Base-by-base conservation (phyloP, 2,113 vertebrate species). In the Hypanus sabinus region DNA sequence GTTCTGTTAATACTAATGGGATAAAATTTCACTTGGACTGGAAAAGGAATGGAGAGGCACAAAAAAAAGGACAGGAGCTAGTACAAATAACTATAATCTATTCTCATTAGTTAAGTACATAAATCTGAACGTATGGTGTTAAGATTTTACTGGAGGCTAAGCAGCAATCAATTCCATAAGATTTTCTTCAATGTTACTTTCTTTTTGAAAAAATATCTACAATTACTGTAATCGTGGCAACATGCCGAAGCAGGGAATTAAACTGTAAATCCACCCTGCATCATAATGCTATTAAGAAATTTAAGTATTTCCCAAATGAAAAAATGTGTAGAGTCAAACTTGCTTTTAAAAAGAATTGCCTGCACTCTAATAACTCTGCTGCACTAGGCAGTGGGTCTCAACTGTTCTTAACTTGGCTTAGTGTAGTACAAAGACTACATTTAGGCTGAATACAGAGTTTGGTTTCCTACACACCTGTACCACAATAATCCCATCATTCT, bases 401-500 rank as follows among this genome's bases (percentile, higher is more conserved):
- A 92, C 68, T 92, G 83, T 92, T 71, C 36, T 75, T 93, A 93
- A 93, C 70, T 75, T 73, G 91, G 91, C 91, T 93, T 93, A 93
- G 91, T 75, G 91, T 30, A 90, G 73, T 36, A 93, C 91, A 73
- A 90, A 55, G 9, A 55, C 91, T 93, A 93, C 70, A 38, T 92
- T 71, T 73, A 93, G 91, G 70, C 91, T 75, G 70, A 73, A 93
- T 55, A 93, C 68, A 22, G 36, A 93, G 8, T 73, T 93, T 93
- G 91, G 91, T 93, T 93, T 68, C 91, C 91, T 93, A 93, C 91
- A 93, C 91, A 93, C 91, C 91, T 93, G 91, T 93, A 93, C 91
- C 91, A 93, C 91, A 33, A 16, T 93, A 73, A 93, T 70, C 91
- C 91, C 91, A 93, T 10, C 85, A 93, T 38, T 92, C 68, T 93